phyloP scores from a whole-genome alignment of 2,113 vertebrate genomes.

The Argyrosomus japonicus region DNA sequence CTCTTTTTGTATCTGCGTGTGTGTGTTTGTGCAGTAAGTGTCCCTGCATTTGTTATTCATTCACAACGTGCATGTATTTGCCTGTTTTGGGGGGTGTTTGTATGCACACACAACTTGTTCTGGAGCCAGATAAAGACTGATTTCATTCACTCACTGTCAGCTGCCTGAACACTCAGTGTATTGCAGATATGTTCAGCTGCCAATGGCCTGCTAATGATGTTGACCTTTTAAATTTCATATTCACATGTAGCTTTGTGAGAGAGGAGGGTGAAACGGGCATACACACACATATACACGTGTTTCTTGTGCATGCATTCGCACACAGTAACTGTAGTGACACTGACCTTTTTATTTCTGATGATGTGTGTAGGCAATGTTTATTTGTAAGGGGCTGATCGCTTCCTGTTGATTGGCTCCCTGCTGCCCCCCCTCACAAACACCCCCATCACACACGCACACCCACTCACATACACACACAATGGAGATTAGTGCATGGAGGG shows the following conservation, averaged over 20 bases:
- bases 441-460: background rate
- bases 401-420: conserved; percentile 81
- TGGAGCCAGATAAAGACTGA: conserved; percentile 43
- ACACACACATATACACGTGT: conserved; percentile 2
- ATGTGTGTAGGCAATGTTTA: conserved; percentile 74
- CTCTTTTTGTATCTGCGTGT: conserved; percentile 39
- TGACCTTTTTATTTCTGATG: conserved; percentile 85
- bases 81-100: conserved; percentile 30
- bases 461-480: conserved; percentile 14
- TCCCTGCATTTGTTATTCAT: conserved; percentile 39
- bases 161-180: conserved; percentile 43
- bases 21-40: conserved; percentile 16
- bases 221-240: conserved; percentile 84
- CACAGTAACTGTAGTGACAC: conserved; percentile 79
- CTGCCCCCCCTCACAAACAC: conserved; percentile 15
- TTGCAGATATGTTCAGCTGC: conserved; percentile 48
- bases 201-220: conserved; percentile 79
- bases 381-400: conserved; percentile 63
- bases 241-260: conserved; percentile 65
- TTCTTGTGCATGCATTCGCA: conserved; percentile 33
- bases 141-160: conserved; percentile 47
- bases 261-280: conserved; percentile 23
- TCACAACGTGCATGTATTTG: conserved; percentile 2
- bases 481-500: conserved; percentile 10
- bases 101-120: conserved; percentile 31